A percentile compares a stretch with the other conserved stretches of the same genome.
phyloP scores from a whole-genome alignment of 2,113 vertebrate species.

The Pelobates fuscus region DNA sequence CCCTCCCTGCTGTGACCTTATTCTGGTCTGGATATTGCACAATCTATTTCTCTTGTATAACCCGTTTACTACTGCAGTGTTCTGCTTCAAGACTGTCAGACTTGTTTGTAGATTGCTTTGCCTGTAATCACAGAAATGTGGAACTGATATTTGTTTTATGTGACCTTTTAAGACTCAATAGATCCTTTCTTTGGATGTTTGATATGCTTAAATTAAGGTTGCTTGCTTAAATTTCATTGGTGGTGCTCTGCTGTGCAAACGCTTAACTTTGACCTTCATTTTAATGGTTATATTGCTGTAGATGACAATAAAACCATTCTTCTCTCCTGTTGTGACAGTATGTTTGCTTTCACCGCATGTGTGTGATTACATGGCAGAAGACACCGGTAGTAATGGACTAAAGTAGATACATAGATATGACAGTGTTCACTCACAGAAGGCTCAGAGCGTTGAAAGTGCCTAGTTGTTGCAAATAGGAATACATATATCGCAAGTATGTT shows the following conservation, averaged over 20 bases:
- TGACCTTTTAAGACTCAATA: conserved; percentile 38
- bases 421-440: too few relatives aligned
- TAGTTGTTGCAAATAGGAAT: too few relatives aligned
- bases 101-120: background rate
- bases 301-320: conserved; percentile 28
- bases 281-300: conserved; percentile 16
- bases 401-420: too few relatives aligned
- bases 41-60: background rate
- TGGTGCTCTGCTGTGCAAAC: background rate
- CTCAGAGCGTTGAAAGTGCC: too few relatives aligned
- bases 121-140: background rate
- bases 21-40: too few relatives aligned
- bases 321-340: background rate
- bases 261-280: conserved; percentile 33
- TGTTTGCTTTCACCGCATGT: conserved; percentile 8
- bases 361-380: conserved; percentile 13
- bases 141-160: conserved; percentile 7
- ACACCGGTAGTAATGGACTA: conserved; percentile 8
- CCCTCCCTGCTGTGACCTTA: too few relatives aligned
- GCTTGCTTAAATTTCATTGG: conserved; percentile 1
- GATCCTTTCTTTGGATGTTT: conserved; percentile 12
- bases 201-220: conserved; percentile 16
- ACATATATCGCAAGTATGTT: too few relatives aligned
- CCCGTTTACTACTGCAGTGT: background rate
- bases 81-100: background rate